Evolutionary conservation across 2,888 invertebrate genomes (phyloP), one percentile per base, ranked within the genome.

Genomic region (Eupithecia abbreviata): DNA sequence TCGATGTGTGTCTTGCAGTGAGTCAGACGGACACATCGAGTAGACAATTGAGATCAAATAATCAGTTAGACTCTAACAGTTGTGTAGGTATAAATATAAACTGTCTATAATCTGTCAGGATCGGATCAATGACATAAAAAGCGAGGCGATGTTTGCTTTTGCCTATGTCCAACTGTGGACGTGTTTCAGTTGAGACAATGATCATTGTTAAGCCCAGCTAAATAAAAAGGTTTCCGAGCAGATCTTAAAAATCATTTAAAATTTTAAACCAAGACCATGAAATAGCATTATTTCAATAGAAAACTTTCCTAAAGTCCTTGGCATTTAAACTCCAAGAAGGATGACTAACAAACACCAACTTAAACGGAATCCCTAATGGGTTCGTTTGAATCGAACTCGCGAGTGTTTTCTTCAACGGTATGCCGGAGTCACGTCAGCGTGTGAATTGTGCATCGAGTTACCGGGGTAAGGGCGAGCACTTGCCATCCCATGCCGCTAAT

Each of bases 291-390:
- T 62, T 30, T 62, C 30, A 12, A 68, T 43, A 68, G 67, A 68
- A 18, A 42, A 68, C 43, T 45, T 68, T 45, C 10, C 45, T 43
- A 45, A 18, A 43, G 67, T n/a, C 43, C 42, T 43, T 41, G 47
- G 65, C 68, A 72, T 67, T 74, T 67, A 47, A 68, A 74, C 70
- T 71, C 77, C 13, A 55, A 71, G 62, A 73, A 71, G 66, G 70
- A 75, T 78, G 75, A 78, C 78, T 77, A 75, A 73, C 49, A 75
- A 69, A 76, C 65, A 55, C 67, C n/a, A 43, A 62, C 70, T 71
- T 43, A 66, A 67, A 55, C 69, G 69, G 71, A 78, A 76, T 65
- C 69, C 55, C 30, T 78, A 74, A 76, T 78, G 75, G 78, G 45
- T 78, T 78, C 74, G 69, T 76, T 74, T 69, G 76, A 78, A 78